Conservation (phyloP, 2,797 vertebrate species). For the Holocentrus rufus region DNA sequence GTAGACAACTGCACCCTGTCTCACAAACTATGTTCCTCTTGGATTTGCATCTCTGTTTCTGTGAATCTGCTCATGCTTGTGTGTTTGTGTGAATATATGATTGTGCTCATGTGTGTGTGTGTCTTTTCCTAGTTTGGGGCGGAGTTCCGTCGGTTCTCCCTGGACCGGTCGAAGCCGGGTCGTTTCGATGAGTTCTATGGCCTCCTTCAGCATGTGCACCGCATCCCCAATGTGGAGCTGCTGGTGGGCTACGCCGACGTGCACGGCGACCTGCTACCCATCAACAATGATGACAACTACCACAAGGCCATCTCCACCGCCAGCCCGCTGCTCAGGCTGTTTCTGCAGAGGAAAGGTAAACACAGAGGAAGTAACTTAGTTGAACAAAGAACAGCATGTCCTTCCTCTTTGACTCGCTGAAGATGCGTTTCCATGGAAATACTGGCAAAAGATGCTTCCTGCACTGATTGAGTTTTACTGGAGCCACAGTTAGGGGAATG, state of each 20-base stretch:
- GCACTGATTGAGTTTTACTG: neutral
- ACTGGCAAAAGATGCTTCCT: constrained; percentile 4
- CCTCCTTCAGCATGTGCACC: constrained; percentile 94
- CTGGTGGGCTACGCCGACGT: constrained; percentile 94
- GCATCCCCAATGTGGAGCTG: constrained; percentile 95
- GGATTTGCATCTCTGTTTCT: neutral
- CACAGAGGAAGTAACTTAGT: constrained; percentile 1
- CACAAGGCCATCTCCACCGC: constrained; percentile 96
- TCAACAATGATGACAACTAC: constrained; percentile 98
- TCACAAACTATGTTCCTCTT: neutral
- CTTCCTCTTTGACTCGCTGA: neutral
- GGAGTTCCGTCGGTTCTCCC: constrained; percentile 95
- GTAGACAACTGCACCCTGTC: neutral
- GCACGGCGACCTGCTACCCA: constrained; percentile 95
- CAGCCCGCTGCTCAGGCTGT: constrained; percentile 92
- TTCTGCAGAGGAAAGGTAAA: constrained; percentile 97
- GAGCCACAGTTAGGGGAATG: neutral
- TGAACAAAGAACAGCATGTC: constrained; percentile 10
- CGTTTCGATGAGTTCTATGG: constrained; percentile 98
- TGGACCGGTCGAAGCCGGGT: constrained; percentile 95
- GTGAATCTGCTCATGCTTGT: neutral
- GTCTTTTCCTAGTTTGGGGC: constrained; percentile 90
- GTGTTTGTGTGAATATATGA: constrained; percentile 7
- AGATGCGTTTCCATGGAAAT: constrained; percentile 20
- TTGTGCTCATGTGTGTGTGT: constrained; percentile 18